Conservation (phyloP, 2,888 invertebrate species). For the Sphaeridia pumilis region DNA sequence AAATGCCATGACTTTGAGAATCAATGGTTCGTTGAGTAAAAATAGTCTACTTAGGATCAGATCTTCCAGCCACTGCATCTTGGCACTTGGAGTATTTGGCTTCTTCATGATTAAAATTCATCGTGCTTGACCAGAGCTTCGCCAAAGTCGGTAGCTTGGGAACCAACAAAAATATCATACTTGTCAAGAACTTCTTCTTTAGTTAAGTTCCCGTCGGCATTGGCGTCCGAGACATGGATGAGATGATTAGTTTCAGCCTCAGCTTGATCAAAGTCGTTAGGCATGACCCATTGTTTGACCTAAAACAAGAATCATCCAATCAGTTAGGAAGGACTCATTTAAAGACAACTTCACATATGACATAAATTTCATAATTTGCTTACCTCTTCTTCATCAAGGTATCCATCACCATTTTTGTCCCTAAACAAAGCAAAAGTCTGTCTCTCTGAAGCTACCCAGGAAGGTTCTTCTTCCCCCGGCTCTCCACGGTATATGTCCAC, state of each 20-base stretch:
- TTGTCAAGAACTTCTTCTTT: constrained; percentile 83
- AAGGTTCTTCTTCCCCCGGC: constrained; percentile 66
- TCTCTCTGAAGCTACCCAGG: constrained; percentile 89
- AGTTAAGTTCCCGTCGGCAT: constrained; percentile 79
- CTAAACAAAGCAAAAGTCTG: constrained; percentile 77
- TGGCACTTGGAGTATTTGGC: not conserved
- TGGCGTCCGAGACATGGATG: constrained; percentile 82
- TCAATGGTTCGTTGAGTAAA: no score
- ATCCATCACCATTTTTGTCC: constrained; percentile 70
- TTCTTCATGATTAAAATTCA: constrained; percentile 58
- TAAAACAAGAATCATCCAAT: constrained; percentile 33
- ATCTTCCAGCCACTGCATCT: no score
- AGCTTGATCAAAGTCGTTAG: constrained; percentile 91
- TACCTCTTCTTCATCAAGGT: constrained; percentile 76
- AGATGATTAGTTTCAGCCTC: constrained; percentile 93
- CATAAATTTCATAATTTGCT: constrained; percentile 17
- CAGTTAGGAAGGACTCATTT: not conserved
- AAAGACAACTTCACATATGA: not conserved
- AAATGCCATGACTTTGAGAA: no score
- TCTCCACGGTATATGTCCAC: constrained; percentile 76
- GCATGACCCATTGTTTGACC: constrained; percentile 82
- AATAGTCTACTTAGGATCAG: no score
- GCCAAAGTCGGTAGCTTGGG: constrained; percentile 97
- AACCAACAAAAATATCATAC: constrained; percentile 95
- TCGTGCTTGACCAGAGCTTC: constrained; percentile 90